Evolutionary conservation across 2,797 vertebrate species (phyloP), one percentile per base, ranked within the genome.

Genomic region (Paratrypauchen microcephalus): DNA sequence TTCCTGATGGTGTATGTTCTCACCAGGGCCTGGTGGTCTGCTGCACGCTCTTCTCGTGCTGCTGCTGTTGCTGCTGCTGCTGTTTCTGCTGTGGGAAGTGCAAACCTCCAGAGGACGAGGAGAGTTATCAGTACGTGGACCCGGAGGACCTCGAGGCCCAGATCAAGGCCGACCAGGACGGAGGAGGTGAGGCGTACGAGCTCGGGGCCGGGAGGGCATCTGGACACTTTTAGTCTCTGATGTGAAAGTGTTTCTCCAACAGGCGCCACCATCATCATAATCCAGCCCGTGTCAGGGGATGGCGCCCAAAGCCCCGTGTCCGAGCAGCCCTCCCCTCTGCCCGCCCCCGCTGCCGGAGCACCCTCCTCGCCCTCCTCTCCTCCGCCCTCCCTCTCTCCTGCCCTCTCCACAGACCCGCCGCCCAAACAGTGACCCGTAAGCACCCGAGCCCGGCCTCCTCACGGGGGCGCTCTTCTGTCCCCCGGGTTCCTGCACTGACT

Each of bases 11-110:
- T 56, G 4, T 55, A 55, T 18, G 16, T 50, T 16, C 7, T 3
- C 16, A 21, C 4, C 56, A 60, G 58, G n/a, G 28, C 9, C 28
- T 60, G 58, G 58, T 60, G 28, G 58, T 60, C 2, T 60, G 58
- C 79, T 97, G 95, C 0, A 86, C 91, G 0, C 36, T 93, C 15
- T 89, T 95, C 77, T 95, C 95, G 59, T 95, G 96, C 68, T 97
- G 96, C 78, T 97, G 95, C 67, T 97, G 94, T 16, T 97, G 96
- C 82, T 97, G 95, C 73, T 98, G 95, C 88, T 97, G 96, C 68
- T 96, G 90, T 73, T 95, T 95, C 80, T 98, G 97, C 90, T 98
- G 96, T 0, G 96, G 96, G 36, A 87, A 86, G 0, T 96, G 95
- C 70, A 93, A 91, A 79, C 95, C 94, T 0, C 94, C 95, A 0